phyloP scores from a whole-genome alignment of 2,797 vertebrate species.

The Danio tinwini region DNA sequence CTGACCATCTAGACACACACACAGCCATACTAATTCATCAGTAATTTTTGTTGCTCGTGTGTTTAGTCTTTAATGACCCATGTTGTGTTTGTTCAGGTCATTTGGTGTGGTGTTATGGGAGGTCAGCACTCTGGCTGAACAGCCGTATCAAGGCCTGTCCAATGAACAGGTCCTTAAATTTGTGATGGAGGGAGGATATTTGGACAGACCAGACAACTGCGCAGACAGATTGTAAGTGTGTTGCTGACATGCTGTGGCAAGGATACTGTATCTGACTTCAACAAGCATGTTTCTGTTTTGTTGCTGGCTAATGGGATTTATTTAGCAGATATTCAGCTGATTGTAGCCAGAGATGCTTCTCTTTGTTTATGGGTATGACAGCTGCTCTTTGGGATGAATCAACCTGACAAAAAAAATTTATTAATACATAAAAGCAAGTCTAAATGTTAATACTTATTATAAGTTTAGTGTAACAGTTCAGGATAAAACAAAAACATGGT shows the following conservation, averaged over 20 bases:
- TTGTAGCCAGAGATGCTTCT: too few relatives aligned
- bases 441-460: too few relatives aligned
- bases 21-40: neutral
- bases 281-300: neutral
- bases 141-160: slow-evolving; percentile 96
- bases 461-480: too few relatives aligned
- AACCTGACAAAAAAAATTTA: too few relatives aligned
- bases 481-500: too few relatives aligned
- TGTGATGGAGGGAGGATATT: slow-evolving; percentile 93
- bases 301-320: too few relatives aligned
- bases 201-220: slow-evolving; percentile 94
- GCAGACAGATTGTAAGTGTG: slow-evolving; percentile 90
- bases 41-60: neutral
- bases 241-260: neutral
- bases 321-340: too few relatives aligned
- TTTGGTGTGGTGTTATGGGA: slow-evolving; percentile 98
- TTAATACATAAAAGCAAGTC: too few relatives aligned
- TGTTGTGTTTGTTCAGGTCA: slow-evolving; percentile 80
- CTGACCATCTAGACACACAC: slow-evolving; percentile 20
- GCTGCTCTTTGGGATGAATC: too few relatives aligned
- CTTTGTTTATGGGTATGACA: too few relatives aligned
- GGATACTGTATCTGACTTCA: neutral
- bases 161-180: slow-evolving; percentile 98
- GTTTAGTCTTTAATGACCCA: neutral
- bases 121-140: slow-evolving; percentile 94